A percentile compares a stretch with the other conserved stretches of the same genome.
phyloP scores from a whole-genome alignment of 2,888 invertebrate genomes.

The Drosophila mimetica region DNA sequence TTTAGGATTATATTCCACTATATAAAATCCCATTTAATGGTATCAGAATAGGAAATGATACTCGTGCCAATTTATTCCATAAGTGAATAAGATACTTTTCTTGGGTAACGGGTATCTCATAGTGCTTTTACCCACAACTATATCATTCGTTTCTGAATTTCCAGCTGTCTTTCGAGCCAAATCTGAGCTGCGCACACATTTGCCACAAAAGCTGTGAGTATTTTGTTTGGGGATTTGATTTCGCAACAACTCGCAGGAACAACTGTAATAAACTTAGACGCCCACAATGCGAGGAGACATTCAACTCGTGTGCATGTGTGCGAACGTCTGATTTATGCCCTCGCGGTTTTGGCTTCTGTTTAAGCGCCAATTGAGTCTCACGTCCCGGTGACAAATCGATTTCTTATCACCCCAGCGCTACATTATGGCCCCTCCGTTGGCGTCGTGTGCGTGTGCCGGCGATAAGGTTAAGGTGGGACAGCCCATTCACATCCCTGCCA shows the following conservation, averaged over 20 bases:
- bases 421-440: slow-evolving; percentile 58
- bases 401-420: slow-evolving; percentile 76
- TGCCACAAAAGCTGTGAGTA: slow-evolving; percentile 57
- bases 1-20: too few species aligned
- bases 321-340: slow-evolving; percentile 66
- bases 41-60: too few species aligned
- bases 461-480: slow-evolving; percentile 58
- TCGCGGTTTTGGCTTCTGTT: slow-evolving; percentile 60
- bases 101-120: background rate
- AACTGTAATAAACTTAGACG: slow-evolving; percentile 74
- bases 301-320: slow-evolving; percentile 11
- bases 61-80: background rate
- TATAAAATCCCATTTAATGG: too few species aligned
- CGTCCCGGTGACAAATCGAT: slow-evolving; percentile 78
- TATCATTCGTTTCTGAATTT: slow-evolving; percentile 2
- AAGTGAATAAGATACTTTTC: background rate
- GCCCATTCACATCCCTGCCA: background rate
- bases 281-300: slow-evolving; percentile 8
- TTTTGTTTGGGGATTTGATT: slow-evolving; percentile 70
- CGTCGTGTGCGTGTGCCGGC: slow-evolving; percentile 29
- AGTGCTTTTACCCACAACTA: background rate
- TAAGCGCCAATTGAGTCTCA: slow-evolving; percentile 77
- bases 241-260: slow-evolving; percentile 66
- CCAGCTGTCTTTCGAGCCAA: slow-evolving; percentile 32
- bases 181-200: slow-evolving; percentile 69